Percentiles rank a stretch among this genome's conserved stretches.
Conservation (phyloP, 2,113 vertebrate genomes). For the Rostratula benghalensis region DNA sequence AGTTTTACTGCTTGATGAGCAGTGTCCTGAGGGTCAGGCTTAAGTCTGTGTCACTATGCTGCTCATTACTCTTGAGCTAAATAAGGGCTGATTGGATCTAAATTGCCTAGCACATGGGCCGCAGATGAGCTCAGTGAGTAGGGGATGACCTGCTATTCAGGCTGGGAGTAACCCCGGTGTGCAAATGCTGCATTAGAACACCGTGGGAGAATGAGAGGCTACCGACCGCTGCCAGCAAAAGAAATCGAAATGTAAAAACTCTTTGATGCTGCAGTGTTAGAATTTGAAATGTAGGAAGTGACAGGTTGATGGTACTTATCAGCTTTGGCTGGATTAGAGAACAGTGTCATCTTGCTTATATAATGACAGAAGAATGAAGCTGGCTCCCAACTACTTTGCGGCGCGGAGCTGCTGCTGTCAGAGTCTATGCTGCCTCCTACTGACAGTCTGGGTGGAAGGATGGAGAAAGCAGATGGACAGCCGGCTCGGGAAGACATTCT, state of each 20-base stretch:
- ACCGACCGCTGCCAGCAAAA: conserved; percentile 84
- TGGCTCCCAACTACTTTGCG: conserved; percentile 74
- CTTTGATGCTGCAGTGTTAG: conserved; percentile 87
- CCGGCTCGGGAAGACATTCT: accelerated
- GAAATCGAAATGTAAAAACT: conserved; percentile 90
- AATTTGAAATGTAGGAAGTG: conserved; percentile 90
- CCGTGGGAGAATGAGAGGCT: conserved; percentile 86
- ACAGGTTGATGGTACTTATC: conserved; percentile 90
- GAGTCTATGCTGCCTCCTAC: conserved; percentile 79
- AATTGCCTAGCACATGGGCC: conserved; percentile 88
- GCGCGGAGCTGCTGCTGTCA: conserved; percentile 47
- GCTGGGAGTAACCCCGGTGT: conserved; percentile 87
- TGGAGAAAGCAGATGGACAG: background rate
- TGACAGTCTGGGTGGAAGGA: conserved; percentile 25
- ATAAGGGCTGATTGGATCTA: conserved; percentile 91
- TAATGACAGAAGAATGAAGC: conserved; percentile 86
- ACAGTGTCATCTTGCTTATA: conserved; percentile 85
- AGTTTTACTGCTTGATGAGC: conserved; percentile 91
- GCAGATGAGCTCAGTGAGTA: conserved; percentile 88
- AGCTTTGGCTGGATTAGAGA: conserved; percentile 89
- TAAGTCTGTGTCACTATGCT: conserved; percentile 91
- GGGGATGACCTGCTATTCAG: conserved; percentile 89
- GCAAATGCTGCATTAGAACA: conserved; percentile 88
- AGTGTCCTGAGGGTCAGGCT: conserved; percentile 90
- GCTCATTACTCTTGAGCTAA: conserved; percentile 92